phyloP scores from a whole-genome alignment of 2,888 invertebrate genomes.

The Chrysodeixis includens region DNA sequence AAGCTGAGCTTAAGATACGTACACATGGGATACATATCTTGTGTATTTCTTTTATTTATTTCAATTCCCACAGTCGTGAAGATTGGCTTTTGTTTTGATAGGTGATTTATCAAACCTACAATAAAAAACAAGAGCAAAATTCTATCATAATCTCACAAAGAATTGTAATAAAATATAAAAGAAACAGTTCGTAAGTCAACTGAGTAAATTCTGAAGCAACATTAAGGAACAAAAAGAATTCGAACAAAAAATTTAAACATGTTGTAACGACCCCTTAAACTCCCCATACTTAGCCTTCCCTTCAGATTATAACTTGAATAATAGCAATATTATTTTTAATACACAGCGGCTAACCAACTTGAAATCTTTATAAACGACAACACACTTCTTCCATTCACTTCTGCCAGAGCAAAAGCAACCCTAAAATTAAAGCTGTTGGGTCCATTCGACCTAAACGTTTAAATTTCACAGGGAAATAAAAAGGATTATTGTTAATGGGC shows the following conservation, averaged over 20 bases:
- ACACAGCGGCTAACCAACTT: conserved; percentile 69
- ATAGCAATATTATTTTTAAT: conserved; percentile 74
- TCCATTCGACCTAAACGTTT: conserved; percentile 43
- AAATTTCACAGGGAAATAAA: conserved; percentile 68
- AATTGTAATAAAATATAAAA: not conserved
- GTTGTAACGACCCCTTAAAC: conserved; percentile 37
- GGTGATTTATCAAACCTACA: not conserved
- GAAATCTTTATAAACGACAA: conserved; percentile 78
- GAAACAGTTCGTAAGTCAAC: not conserved
- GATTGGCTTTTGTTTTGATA: not conserved
- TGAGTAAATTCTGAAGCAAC: not conserved
- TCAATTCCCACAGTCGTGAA: not conserved
- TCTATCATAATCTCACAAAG: not conserved
- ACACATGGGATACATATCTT: conserved; percentile 2
- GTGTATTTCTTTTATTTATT: not conserved
- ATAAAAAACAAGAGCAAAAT: not conserved
- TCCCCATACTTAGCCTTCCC: conserved; percentile 56
- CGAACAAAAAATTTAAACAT: conserved; percentile 19
- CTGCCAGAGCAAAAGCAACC: conserved; percentile 63
- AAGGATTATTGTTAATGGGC: conserved; percentile 83
- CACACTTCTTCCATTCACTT: conserved; percentile 48
- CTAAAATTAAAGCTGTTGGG: conserved; percentile 51
- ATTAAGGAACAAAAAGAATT: not conserved
- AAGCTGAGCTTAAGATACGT: conserved; percentile 30
- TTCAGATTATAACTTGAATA: conserved; percentile 73